Evolutionary conservation across 2,797 vertebrate genomes (phyloP).

Genomic region (Phylloscopus collybita): DNA sequence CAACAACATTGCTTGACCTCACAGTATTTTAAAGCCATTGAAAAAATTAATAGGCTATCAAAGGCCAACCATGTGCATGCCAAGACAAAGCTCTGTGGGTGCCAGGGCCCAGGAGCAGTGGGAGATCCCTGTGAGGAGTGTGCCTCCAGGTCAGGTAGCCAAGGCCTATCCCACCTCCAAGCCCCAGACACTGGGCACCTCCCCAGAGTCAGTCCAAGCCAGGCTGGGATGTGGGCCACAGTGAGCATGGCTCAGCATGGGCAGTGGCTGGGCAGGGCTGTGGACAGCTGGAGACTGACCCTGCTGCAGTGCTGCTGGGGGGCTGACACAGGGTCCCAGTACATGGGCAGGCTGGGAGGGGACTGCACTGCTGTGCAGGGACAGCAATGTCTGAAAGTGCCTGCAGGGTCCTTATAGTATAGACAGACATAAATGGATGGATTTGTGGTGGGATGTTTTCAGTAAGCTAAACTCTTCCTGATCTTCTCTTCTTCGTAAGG

Average conservation of each 20-base stretch:
- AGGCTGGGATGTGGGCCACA: too few species aligned
- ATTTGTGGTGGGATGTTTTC: not conserved
- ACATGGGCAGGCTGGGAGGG: not conserved
- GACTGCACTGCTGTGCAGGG: not conserved
- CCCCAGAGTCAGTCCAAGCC: not conserved
- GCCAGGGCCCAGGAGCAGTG: not conserved
- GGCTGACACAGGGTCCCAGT: not conserved
- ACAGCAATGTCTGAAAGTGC: not conserved
- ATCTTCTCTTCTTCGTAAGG: not conserved
- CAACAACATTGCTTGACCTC: not conserved
- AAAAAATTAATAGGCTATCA: not conserved
- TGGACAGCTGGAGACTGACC: not conserved
- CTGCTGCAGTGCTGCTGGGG: not conserved
- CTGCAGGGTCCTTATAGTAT: accelerated
- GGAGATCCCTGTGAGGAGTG: accelerated
- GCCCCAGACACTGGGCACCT: not conserved
- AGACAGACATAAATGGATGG: not conserved
- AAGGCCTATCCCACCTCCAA: not conserved
- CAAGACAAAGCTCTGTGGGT: not conserved
- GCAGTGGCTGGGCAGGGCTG: not conserved
- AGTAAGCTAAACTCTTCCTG: not conserved
- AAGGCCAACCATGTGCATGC: not conserved
- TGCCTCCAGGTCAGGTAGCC: not conserved
- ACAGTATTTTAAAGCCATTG: not conserved
- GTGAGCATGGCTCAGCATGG: not conserved